Evolutionary conservation across 2,888 invertebrate species (phyloP).

Genomic region (Amorpha juglandis): DNA sequence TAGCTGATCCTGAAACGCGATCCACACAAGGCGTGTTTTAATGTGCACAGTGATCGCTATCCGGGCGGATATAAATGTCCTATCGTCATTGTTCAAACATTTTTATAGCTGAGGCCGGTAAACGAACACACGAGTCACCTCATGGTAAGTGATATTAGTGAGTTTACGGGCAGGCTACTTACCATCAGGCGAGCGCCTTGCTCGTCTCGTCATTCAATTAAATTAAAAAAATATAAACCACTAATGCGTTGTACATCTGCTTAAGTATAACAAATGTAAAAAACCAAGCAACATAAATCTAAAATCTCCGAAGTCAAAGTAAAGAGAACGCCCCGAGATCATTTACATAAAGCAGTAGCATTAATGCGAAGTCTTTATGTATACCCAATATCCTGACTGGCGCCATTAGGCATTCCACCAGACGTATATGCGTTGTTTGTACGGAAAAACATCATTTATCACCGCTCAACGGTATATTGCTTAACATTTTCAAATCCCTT

Average conservation of each 20-base stretch:
- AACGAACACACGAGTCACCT: too few relatives aligned
- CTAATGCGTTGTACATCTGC: not conserved
- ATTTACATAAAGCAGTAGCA: constrained; percentile 29
- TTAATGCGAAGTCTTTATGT: constrained; percentile 27
- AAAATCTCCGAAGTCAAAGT: constrained; percentile 14
- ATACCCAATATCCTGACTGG: constrained; percentile 29
- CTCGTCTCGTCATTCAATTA: too few relatives aligned
- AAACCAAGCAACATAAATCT: constrained; percentile 5
- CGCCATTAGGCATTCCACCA: constrained; percentile 28
- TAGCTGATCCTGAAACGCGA: too few relatives aligned
- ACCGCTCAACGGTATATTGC: constrained; percentile 25
- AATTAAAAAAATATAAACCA: too few relatives aligned
- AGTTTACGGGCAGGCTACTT: too few relatives aligned
- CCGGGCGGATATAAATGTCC: too few relatives aligned
- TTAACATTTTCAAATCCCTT: constrained; percentile 18
- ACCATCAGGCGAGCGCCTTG: too few relatives aligned
- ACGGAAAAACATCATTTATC: constrained; percentile 29
- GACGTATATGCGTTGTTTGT: constrained; percentile 29
- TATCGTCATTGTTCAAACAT: too few relatives aligned
- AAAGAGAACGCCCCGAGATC: constrained; percentile 17
- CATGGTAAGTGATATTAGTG: too few relatives aligned
- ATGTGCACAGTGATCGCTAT: too few relatives aligned
- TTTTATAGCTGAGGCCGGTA: too few relatives aligned
- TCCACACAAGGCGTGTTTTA: too few relatives aligned
- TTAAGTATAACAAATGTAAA: not conserved